Evolutionary conservation across 1,140 invertebrate genomes (phyloP).

Genomic region (Pygmarrhopalites habei): DNA sequence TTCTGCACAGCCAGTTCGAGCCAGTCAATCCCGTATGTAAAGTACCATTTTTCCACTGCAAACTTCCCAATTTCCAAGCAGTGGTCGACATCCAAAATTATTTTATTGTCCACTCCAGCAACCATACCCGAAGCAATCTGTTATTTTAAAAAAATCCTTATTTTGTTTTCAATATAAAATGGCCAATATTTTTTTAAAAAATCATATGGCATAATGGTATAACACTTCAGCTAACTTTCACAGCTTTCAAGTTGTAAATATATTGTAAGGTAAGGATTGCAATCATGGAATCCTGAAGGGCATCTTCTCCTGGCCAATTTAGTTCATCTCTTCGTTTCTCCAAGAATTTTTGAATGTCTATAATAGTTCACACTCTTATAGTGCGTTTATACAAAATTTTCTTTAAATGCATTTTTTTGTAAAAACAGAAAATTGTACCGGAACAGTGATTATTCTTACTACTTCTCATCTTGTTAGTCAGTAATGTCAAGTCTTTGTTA

Average conservation of each 20-base stretch:
- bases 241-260: not conserved
- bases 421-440: not conserved
- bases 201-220: not conserved
- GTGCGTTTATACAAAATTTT: not conserved
- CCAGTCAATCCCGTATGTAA: not conserved
- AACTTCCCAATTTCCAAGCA: not conserved
- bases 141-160: not conserved
- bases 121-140: not conserved
- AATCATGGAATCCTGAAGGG: not conserved
- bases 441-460: not conserved
- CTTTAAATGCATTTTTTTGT: not conserved
- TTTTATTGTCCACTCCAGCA: not conserved
- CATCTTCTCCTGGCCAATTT: not conserved
- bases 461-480: not conserved
- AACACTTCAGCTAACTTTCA: not conserved
- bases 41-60: not conserved
- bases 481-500: not conserved
- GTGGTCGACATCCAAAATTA: not conserved
- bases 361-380: not conserved
- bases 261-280: not conserved
- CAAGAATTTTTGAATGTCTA: not conserved
- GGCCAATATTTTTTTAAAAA: no score
- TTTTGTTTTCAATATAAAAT: no score
- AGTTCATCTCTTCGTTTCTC: not conserved
- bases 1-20: not conserved